Conservation (phyloP, 2,888 invertebrate species). For the Octonoba sinensis region DNA sequence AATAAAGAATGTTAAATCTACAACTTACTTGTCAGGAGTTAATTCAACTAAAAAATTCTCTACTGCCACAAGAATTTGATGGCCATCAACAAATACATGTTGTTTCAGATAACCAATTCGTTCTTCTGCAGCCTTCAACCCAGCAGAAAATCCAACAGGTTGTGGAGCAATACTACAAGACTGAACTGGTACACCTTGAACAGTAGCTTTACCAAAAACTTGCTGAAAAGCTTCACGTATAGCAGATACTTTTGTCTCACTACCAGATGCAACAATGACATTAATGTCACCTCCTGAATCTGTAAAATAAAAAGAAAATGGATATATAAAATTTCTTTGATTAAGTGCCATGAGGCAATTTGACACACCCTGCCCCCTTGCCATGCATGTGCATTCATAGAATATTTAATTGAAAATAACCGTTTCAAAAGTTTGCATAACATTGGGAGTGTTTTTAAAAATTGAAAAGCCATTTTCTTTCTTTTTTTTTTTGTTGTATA, state of each 20-base stretch:
- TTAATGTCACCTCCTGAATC: constrained; percentile 85
- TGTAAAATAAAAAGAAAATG: constrained; percentile 69
- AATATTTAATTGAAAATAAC: no score
- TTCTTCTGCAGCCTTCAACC: constrained; percentile 81
- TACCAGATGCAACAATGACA: constrained; percentile 82
- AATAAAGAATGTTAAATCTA: neutral
- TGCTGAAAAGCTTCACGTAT: constrained; percentile 84
- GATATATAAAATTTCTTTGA: neutral
- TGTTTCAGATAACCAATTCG: constrained; percentile 78
- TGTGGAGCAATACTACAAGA: constrained; percentile 79
- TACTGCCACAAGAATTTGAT: constrained; percentile 80
- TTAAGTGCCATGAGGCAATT: no score
- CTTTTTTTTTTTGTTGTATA: no score
- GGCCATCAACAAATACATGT: constrained; percentile 75
- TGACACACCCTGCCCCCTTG: no score
- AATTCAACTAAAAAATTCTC: constrained; percentile 83
- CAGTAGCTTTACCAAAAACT: constrained; percentile 84
- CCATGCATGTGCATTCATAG: no score
- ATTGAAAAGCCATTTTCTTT: no score
- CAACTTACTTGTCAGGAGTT: constrained; percentile 73
- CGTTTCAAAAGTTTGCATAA: no score
- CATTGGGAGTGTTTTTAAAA: no score
- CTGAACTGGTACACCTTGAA: constrained; percentile 77
- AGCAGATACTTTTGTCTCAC: constrained; percentile 82
- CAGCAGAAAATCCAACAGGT: constrained; percentile 84